Evolutionary conservation across 2,797 vertebrate species (phyloP), one percentile per base, ranked within the genome.

Genomic region (Myioborus melanocephalus): DNA sequence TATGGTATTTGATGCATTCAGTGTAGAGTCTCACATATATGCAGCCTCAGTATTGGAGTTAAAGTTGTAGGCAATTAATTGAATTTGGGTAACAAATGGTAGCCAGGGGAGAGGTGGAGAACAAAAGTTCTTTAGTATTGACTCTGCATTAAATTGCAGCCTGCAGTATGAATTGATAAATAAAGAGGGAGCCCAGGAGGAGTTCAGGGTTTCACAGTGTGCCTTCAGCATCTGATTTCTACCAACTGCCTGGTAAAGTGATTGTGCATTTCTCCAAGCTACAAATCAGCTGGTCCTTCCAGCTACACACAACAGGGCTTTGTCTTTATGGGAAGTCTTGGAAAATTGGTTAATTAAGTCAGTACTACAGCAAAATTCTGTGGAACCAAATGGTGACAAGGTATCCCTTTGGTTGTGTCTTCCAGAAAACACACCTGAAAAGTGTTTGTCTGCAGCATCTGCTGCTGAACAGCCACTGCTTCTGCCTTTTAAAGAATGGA

Each of bases 361-460:
- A 44, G 26, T 11, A 72, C 5, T 63, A 89, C 70, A 82, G 55
- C 11, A 80, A 83, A 91, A 87, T 53, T 56, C 17, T 39, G 35
- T 86, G 68, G 75, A 80, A 92, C 78, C 9, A 28, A 63, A 55
- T 83, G 87, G 53, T 90, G 61, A 83, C 53, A 52, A 73, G 41
- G 26, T 70, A 59, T 93, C 3, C 11, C 39, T 22, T 52, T 69
- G 83, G 75, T 97, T 96, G 19, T 98, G 59, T 98, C 96, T 98
- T 98, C 90, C 98, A 98, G 98, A 98, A 97, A 98, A 95, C 85
- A 66, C 75, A 89, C 77, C 83, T 96, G 97, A 97, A 95, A 96
- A 96, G 85, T 89, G 60, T 95, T 92, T 96, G 94, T 88, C 94
- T 97, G 87, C 95, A 94, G 8, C 95, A 97, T 85, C 92, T 93